These are phyloP conservation scores for Nipponia nippon DNA, from an alignment of 2,113 vertebrate genomes.

Conservation along the genomic window DNA sequence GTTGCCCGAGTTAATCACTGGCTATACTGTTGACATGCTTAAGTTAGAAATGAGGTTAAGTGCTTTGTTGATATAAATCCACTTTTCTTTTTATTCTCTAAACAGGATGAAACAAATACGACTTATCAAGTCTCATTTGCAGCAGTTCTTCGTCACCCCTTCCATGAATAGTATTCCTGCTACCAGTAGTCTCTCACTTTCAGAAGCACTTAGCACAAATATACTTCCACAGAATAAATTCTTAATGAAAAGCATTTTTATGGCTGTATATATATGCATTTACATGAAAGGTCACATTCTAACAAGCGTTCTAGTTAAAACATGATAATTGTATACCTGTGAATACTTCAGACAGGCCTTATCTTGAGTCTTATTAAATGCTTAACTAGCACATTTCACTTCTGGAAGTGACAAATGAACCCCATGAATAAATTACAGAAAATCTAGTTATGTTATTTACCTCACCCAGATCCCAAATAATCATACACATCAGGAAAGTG, in stretches of 20 bases:
- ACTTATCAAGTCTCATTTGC: background rate
- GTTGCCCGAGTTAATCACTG: background rate
- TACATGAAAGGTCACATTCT: background rate
- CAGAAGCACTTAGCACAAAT: background rate
- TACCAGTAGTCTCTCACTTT: slow-evolving; percentile 11
- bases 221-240: background rate
- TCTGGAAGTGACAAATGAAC: background rate
- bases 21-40: background rate
- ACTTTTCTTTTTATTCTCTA: background rate
- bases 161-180: background rate
- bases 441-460: background rate
- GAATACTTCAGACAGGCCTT: background rate
- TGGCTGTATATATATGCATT: background rate
- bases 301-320: background rate
- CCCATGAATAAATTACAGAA: background rate
- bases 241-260: background rate
- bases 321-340: background rate
- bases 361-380: background rate
- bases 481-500: background rate
- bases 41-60: background rate
- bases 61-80: background rate
- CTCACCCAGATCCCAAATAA: background rate
- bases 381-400: background rate
- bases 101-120: background rate
- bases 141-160: background rate